These are phyloP conservation scores for Elephas maximus DNA, from an alignment of 2,113 vertebrate species.

Conservation along the genomic window DNA sequence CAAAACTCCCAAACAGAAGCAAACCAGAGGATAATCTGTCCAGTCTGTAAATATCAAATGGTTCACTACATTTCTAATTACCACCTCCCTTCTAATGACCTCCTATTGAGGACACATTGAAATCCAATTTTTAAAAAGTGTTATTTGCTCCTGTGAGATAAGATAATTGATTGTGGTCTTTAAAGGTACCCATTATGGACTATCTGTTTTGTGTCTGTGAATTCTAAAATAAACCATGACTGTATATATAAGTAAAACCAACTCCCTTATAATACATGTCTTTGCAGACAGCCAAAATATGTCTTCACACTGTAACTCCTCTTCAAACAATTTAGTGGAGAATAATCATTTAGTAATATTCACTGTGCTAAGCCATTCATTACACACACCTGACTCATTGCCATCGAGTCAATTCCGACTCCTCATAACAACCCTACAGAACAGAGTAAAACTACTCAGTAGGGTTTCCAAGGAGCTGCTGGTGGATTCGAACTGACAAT, in stretches of 20 bases:
- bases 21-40: conserved; percentile 63
- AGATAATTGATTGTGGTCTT: conserved; percentile 54
- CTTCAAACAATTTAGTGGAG: neutral
- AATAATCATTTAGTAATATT: neutral
- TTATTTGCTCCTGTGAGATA: conserved; percentile 48
- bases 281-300: neutral
- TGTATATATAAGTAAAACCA: neutral
- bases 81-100: conserved; percentile 53
- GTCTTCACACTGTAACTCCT: neutral
- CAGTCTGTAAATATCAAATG: conserved; percentile 72
- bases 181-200: conserved; percentile 56
- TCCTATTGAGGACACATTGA: conserved; percentile 11
- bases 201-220: conserved; percentile 48
- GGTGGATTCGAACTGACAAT: no score
- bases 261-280: neutral
- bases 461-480: no score
- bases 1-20: conserved; percentile 21
- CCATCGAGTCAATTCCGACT: no score
- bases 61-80: conserved; percentile 75
- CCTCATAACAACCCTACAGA: no score
- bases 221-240: neutral
- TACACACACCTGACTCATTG: no score
- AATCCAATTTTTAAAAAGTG: neutral
- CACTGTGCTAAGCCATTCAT: neutral
- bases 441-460: no score